Evolutionary conservation across 1,140 invertebrate species (phyloP), one percentile per base, ranked within the genome.

Genomic region (Pseudomyrmex flavicornis): DNA sequence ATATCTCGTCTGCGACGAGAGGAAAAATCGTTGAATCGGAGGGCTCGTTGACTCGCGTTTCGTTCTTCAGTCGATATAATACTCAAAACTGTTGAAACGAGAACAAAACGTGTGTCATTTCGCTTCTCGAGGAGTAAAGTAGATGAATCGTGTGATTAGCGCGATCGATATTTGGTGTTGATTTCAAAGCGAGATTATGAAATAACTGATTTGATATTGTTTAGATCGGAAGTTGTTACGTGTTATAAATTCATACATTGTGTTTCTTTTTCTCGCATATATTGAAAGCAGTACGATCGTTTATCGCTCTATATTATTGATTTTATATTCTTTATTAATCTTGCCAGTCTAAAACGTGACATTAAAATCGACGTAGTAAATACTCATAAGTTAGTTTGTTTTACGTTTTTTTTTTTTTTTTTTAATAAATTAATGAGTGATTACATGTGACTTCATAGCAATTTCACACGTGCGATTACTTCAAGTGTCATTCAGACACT

Each of bases 21-120:
- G 59, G 63, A 66, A 73, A 44, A 22, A 85, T 69, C 62, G 58
- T 84, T 82, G 70, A 84, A 62, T 56, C 82, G 59, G 75, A 79
- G 82, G 62, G 0, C 35, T 35, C 35, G 35, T 35, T 35, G 35
- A 65, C 46, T 44, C 15, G 59, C n/a, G 44, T 80, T 59, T 68
- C 17, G 12, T 54, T 5, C 44, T 48, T 58, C 46, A 69, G 44
- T 59, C 17, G 75, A 26, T 77, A 35, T 35, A 54, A 56, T 77
- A 68, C 17, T 77, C 62, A 2, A 26, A 35, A 35, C 35, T 35
- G 35, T 35, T 35, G 35, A 35, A 35, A 35, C 35, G 5, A 73
- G 4, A n/a, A 54, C 15, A 15, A 10, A 26, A 52, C 13, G 48
- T 17, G 59, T 48, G 12, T 12, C 15, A 48, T 54, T 20, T 22